Base-by-base conservation (phyloP, 2,113 vertebrate species). In the Sapayoa aenigma region DNA sequence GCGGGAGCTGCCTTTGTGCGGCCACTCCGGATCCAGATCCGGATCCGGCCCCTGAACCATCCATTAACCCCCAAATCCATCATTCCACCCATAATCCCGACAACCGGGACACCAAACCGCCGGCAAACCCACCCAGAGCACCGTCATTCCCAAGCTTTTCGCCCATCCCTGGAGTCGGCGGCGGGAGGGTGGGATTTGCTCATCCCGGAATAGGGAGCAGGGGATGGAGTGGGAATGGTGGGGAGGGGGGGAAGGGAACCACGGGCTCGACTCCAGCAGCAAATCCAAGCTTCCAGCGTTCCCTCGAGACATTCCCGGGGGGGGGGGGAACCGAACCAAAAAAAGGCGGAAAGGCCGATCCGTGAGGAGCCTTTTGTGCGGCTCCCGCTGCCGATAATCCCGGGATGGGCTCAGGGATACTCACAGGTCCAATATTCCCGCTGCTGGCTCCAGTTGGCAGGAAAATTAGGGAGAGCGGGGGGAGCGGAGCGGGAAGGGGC, bases 1-100 rank as follows among this genome's bases (percentile, higher is more conserved):
- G 97, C 96, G 92, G 97, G 97, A 93, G 93, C 94, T 80, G 96
- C 95, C 96, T 98, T 98, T 98, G 97, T 97, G 97, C 63, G 16
- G 56, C 47, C 6, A 22, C 50, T 31, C 62, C 16, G 15, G 66
- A 47, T 30, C 52, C 46, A 11, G 46, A 42, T 42, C n/a, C n/a
- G n/a, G n/a, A n/a, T n/a, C n/a, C n/a, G n/a, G n/a, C 41, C 14
- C 41, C 41, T 11, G 41, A 42, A 14, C 41, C 41, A 42, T 42
- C 41, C 41, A 11, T 11, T 11, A 42, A 42, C 14, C 14, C 41
- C n/a, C n/a, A n/a, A n/a, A n/a, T n/a, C n/a, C n/a, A n/a, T n/a
- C n/a, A n/a, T n/a, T n/a, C n/a, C n/a, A n/a, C n/a, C n/a, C n/a
- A n/a, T 14, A 42, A 42, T 42, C 41, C 41, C 41, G 14, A 42